Evolutionary conservation across 2,797 vertebrate genomes (phyloP), one percentile per base, ranked within the genome.

Genomic region (Hybognathus amarus): DNA sequence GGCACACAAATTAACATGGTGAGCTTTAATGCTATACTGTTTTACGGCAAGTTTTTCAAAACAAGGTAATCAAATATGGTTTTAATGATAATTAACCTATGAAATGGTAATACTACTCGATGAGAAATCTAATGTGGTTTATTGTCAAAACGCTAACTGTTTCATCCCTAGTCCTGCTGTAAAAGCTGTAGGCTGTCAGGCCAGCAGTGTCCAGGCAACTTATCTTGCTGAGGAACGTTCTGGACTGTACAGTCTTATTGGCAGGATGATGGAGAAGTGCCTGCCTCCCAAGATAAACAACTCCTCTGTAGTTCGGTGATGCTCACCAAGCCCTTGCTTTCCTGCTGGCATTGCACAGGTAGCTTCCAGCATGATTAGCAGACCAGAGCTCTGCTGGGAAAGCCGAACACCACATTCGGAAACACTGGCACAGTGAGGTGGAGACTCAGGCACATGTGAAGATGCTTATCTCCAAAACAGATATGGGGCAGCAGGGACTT

Each of bases 211-310:
- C 93, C 90, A 81, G 86, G 74, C 89, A 90, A 77, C 88, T 94
- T 93, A 94, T 94, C 91, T 90, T 87, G 82, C 90, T 87, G 87
- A 78, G 86, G 90, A 91, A 88, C 80, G 82, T 87, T 70, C 50
- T 89, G 85, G 86, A 88, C 82, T 70, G 87, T 86, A 89, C 88
- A 20, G 90, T 92, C 91, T 94, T 88, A 89, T 87, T 93, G 92
- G 91, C 88, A 88, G 64, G 88, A 83, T 91, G 93, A 95, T 91
- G 85, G 92, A 93, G 86, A 73, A 90, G 89, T 88, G 89, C 88
- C 91, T 93, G 93, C 85, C 90, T 89, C 88, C 88, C 86, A 79
- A 92, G 93, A 95, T 94, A 95, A 94, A 93, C 92, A 91, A 88
- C 88, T 84, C 87, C 81, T 90, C 91, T 90, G 89, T 90, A 89